Evolutionary conservation across 2,113 vertebrate genomes (phyloP).

Genomic region (Semicossyphus pulcher): DNA sequence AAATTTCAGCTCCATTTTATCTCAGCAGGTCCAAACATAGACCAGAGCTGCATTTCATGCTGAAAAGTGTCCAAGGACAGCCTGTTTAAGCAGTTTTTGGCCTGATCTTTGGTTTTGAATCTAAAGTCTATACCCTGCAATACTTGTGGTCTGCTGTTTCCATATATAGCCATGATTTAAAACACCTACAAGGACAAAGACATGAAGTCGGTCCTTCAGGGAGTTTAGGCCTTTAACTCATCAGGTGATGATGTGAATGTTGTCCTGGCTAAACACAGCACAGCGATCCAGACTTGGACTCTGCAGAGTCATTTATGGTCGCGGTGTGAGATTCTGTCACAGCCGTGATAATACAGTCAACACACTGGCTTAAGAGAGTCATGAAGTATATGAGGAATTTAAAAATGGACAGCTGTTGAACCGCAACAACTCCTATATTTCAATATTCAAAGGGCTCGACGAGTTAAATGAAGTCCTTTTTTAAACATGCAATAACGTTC

Average conservation of each 20-base stretch:
- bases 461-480: not conserved
- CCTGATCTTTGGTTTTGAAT: not conserved
- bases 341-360: slow-evolving; percentile 60
- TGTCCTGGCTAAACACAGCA: slow-evolving; percentile 8
- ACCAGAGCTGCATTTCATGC: slow-evolving; percentile 68
- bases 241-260: slow-evolving; percentile 9
- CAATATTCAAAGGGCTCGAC: too few species aligned
- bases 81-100: slow-evolving; percentile 47
- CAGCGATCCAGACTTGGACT: slow-evolving; percentile 58
- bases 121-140: too few species aligned
- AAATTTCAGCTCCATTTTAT: slow-evolving; percentile 73
- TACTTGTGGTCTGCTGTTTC: not conserved
- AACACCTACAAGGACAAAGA: not conserved
- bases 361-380: slow-evolving; percentile 68
- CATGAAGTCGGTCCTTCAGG: not conserved
- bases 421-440: not conserved
- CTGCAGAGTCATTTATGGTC: slow-evolving; percentile 73
- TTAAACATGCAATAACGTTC: not conserved
- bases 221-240: not conserved
- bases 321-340: slow-evolving; percentile 78
- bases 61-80: slow-evolving; percentile 35
- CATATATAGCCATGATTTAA: not conserved
- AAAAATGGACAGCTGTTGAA: slow-evolving; percentile 23
- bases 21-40: slow-evolving; percentile 69
- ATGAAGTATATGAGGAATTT: slow-evolving; percentile 79